A percentile compares a stretch with the other conserved stretches of the same genome.
Conservation (phyloP, 2,113 vertebrate genomes). For the Fregetta grallaria region DNA sequence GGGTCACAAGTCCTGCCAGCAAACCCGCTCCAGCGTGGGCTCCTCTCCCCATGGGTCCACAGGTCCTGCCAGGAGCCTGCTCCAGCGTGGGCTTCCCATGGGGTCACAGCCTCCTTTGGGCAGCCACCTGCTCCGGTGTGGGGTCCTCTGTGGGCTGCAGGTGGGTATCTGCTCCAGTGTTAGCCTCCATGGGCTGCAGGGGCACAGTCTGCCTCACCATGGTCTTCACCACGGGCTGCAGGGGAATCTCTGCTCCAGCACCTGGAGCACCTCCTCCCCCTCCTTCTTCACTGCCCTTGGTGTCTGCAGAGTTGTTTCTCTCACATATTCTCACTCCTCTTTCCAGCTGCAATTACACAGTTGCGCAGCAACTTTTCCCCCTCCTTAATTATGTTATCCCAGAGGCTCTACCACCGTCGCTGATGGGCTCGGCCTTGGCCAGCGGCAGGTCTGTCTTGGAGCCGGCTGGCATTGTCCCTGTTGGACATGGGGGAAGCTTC, state of each 20-base stretch:
- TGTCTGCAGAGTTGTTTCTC: not conserved
- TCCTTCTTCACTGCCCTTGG: not conserved
- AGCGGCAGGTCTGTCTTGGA: not conserved
- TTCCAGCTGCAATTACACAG: not conserved
- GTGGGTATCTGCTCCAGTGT: not conserved
- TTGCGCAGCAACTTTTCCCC: not conserved
- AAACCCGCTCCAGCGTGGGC: too few relatives aligned
- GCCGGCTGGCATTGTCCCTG: not conserved
- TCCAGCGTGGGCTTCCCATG: not conserved
- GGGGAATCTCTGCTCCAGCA: not conserved
- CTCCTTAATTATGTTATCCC: not conserved
- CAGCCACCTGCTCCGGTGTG: accelerated
- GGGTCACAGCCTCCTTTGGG: not conserved
- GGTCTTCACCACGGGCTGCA: not conserved
- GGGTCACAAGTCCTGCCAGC: too few relatives aligned
- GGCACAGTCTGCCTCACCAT: not conserved
- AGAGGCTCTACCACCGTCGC: not conserved
- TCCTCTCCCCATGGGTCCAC: too few relatives aligned
- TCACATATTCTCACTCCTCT: not conserved
- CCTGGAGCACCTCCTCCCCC: not conserved
- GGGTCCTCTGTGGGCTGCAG: not conserved
- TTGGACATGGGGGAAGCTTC: not conserved
- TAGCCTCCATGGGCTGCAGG: not conserved
- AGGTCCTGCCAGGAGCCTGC: too few relatives aligned
- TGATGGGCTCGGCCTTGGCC: not conserved